phyloP scores from a whole-genome alignment of 2,888 invertebrate species.

The Strigamia transsilvanica region DNA sequence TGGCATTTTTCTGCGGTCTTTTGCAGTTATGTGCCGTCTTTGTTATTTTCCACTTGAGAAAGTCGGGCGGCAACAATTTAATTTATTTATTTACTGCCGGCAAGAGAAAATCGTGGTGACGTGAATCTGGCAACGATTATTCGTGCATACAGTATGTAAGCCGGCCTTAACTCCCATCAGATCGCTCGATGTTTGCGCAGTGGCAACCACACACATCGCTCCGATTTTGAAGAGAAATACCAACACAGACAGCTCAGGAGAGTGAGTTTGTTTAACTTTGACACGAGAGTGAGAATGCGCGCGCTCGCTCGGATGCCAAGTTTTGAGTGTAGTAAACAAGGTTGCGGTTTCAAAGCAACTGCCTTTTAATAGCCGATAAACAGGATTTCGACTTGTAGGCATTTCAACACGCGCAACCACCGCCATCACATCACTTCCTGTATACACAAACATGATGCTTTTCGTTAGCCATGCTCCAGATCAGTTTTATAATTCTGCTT shows the following conservation, averaged over 20 bases:
- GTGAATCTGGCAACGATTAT: no score
- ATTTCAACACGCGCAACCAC: neutral
- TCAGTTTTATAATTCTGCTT: slow-evolving; percentile 20
- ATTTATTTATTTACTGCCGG: neutral
- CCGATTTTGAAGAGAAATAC: neutral
- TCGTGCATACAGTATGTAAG: no score
- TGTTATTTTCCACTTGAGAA: no score
- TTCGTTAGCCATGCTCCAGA: slow-evolving; percentile 14
- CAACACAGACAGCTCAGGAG: neutral
- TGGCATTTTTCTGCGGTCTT: no score
- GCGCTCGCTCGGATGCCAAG: neutral
- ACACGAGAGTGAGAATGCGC: neutral
- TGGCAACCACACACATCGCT: neutral
- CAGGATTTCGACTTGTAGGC: slow-evolving; percentile 15
- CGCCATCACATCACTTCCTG: neutral
- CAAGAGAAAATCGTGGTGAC: no score
- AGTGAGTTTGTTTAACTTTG: neutral
- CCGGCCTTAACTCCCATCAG: neutral
- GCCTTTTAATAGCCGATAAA: slow-evolving; percentile 20
- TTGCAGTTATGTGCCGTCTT: no score
- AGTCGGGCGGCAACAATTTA: no score
- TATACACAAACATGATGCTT: slow-evolving; percentile 9
- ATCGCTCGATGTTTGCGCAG: neutral
- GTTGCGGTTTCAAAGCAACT: slow-evolving; percentile 15
- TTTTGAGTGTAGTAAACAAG: slow-evolving; percentile 5